Base-by-base conservation (phyloP, 2,797 vertebrate species). In the Xenentodon cancila region DNA sequence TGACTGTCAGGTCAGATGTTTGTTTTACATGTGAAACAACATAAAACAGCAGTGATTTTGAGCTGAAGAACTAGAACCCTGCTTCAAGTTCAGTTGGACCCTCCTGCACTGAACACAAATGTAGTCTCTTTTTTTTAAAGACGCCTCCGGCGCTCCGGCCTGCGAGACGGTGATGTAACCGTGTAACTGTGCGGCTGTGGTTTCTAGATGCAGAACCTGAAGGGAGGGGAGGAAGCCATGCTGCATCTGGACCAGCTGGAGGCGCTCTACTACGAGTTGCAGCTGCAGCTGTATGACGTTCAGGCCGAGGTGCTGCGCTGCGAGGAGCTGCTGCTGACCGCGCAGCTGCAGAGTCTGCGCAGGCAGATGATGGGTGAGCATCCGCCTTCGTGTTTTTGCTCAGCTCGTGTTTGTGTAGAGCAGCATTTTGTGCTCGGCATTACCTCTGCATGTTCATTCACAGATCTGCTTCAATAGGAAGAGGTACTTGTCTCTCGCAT, bases 201-300 rank as follows among this genome's bases (percentile, higher is more conserved):
- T 61, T 42, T 71, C 64, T 76, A 99, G 97, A 99, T 99, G 97
- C 96, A 96, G 88, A 93, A 92, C 63, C 92, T 99, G 77, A 94
- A 95, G 67, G 96, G 89, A 0, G 96, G 97, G 2, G 94, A 95
- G 77, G 97, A 97, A 53, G 97, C 97, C 16, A 94, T 99, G 89
- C 92, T 90, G 57, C 95, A 92, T 20, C 86, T 99, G 87, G 96
- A 98, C 86, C 94, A 95, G 80, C 90, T 99, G 87, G 97, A 99
- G 93, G 91, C 94, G 57, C 94, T 97, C 76, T 99, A 97, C 91
- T 99, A 99, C 7, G 93, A 96, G 73, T 68, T 98, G 46, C 97
- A 99, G 87, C 94, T 99, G 88, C 97, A 98, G 87, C 92, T 99
- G 4, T 99, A 99, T 54, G 96, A 98, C 89, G 94, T 98, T 15